Conservation (phyloP, 2,113 vertebrate genomes). For the Mus pahari region DNA sequence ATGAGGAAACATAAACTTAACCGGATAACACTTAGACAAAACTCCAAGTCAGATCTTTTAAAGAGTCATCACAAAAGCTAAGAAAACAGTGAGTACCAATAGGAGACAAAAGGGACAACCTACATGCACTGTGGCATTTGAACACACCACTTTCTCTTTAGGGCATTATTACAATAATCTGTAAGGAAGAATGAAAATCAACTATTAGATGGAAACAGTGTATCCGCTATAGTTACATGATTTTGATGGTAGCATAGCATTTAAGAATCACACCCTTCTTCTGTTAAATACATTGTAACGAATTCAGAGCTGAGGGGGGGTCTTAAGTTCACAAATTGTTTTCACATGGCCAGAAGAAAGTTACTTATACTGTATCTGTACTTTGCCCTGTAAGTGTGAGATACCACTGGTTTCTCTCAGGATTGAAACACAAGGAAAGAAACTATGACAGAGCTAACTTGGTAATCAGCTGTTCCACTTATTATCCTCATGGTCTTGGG, state of each 20-base stretch:
- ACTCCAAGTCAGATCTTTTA: not conserved
- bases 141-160: too few species aligned
- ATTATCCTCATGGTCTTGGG: not conserved
- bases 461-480: not conserved
- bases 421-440: not conserved
- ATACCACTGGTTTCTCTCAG: not conserved
- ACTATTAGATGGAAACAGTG: not conserved
- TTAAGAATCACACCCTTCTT: not conserved
- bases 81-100: not conserved
- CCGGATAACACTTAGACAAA: not conserved
- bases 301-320: not conserved
- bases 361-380: not conserved
- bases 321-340: not conserved
- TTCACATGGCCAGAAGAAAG: not conserved
- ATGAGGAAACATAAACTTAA: not conserved
- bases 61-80: not conserved
- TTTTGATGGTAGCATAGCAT: not conserved
- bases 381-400: not conserved
- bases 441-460: not conserved
- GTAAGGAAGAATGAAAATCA: not conserved
- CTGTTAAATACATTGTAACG: not conserved
- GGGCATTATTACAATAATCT: not conserved
- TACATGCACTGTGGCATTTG: not conserved
- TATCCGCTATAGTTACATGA: not conserved
- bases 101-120: not conserved